Percentiles rank a stretch among this genome's conserved stretches.
These are phyloP conservation scores for Parauchenoglanis ngamensis DNA, from an alignment of 2,797 vertebrate genomes.

Conservation along the genomic window DNA sequence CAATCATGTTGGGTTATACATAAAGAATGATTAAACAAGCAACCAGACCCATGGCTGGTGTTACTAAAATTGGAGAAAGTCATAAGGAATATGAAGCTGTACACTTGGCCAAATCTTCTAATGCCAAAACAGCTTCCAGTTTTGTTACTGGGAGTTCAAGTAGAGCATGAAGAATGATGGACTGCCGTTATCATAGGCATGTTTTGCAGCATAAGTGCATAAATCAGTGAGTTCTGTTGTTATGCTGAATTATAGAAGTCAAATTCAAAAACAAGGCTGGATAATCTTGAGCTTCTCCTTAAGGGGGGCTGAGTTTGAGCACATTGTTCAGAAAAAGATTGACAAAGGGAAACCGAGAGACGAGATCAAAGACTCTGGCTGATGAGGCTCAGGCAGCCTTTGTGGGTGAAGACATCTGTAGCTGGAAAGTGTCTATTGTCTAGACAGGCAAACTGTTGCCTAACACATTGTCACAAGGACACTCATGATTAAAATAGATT, in stretches of 20 bases:
- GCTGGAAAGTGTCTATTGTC: slow-evolving; percentile 55
- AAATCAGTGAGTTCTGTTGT: slow-evolving; percentile 39
- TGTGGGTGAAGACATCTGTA: slow-evolving; percentile 59
- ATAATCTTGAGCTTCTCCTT: slow-evolving; percentile 49
- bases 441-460: slow-evolving; percentile 55
- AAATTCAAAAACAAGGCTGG: slow-evolving; percentile 52
- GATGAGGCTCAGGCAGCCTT: slow-evolving; percentile 56
- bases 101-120: neutral
- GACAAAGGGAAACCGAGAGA: slow-evolving; percentile 56
- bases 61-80: slow-evolving; percentile 14
- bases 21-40: slow-evolving; percentile 32
- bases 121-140: slow-evolving; percentile 7
- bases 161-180: neutral
- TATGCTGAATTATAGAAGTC: slow-evolving; percentile 51
- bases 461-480: slow-evolving; percentile 55
- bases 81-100: neutral
- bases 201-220: slow-evolving; percentile 11
- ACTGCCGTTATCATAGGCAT: slow-evolving; percentile 22
- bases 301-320: slow-evolving; percentile 25
- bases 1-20: slow-evolving; percentile 24
- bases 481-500: slow-evolving; percentile 53
- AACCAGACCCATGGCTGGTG: neutral
- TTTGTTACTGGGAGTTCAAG: slow-evolving; percentile 24
- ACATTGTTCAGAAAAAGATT: slow-evolving; percentile 58
- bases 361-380: slow-evolving; percentile 59